Conservation (phyloP, 2,888 invertebrate genomes). For the Nemapogon koenigi region DNA sequence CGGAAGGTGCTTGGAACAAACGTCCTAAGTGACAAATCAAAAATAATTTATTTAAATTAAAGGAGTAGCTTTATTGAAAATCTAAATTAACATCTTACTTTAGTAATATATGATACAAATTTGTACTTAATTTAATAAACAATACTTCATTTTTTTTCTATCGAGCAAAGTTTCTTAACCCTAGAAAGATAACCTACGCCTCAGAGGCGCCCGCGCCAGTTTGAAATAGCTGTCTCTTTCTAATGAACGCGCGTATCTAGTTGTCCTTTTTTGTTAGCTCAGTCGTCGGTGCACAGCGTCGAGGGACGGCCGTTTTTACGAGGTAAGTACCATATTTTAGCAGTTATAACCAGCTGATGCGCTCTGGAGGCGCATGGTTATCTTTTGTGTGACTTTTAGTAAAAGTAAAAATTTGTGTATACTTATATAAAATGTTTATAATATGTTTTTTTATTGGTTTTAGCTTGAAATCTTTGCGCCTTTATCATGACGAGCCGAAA, state of each 20-base stretch:
- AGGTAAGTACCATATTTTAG: slow-evolving; percentile 2
- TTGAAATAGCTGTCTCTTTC: slow-evolving; percentile 3
- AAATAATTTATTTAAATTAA: no score
- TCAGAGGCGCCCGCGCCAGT: slow-evolving; percentile 6
- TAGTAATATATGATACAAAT: no score
- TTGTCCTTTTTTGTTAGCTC: slow-evolving; percentile 3
- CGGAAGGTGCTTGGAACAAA: no score
- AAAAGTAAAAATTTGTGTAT: slow-evolving; percentile 4
- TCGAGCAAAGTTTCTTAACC: no score
- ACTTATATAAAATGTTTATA: no score
- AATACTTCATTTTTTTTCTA: no score
- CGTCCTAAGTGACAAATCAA: no score
- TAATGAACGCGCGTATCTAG: slow-evolving; percentile 5
- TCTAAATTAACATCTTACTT: no score
- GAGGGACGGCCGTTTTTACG: background rate
- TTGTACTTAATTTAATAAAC: no score
- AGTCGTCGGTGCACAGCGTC: no score
- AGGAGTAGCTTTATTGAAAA: no score
- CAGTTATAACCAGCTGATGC: slow-evolving; percentile 7
- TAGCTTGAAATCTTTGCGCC: slow-evolving; percentile 6
- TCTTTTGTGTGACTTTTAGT: slow-evolving; percentile 9
- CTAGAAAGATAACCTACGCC: slow-evolving; percentile 9
- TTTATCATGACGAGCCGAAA: slow-evolving; percentile 6
- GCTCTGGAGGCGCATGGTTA: slow-evolving; percentile 10
- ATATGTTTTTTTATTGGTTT: no score